Conservation (phyloP, 2,797 vertebrate genomes). For the Rhadinocentrus ornatus region DNA sequence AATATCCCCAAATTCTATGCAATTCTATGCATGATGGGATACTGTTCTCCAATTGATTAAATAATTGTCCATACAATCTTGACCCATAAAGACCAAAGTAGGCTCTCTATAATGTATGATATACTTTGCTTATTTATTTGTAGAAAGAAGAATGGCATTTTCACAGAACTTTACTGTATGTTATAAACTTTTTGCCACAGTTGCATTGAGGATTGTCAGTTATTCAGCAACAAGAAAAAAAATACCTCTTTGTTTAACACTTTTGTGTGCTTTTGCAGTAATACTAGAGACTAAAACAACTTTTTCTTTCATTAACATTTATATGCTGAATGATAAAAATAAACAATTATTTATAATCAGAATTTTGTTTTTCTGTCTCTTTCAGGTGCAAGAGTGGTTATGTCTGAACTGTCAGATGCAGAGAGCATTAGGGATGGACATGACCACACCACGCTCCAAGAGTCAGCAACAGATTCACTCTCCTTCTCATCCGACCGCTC, state of each 20-base stretch:
- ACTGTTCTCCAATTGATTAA: not conserved
- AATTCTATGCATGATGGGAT: not conserved
- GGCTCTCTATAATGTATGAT: too few species aligned
- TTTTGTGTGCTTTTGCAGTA: not conserved
- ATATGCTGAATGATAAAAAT: not conserved
- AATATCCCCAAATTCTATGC: not conserved
- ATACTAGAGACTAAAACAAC: not conserved
- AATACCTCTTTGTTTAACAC: too few species aligned
- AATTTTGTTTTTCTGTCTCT: slow-evolving; percentile 28
- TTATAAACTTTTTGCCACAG: too few species aligned
- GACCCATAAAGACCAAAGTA: too few species aligned
- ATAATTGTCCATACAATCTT: not conserved
- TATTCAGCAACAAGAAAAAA: too few species aligned
- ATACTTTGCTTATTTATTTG: too few species aligned
- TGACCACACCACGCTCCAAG: slow-evolving; percentile 97
- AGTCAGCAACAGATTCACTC: slow-evolving; percentile 98
- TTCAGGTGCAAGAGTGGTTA: slow-evolving; percentile 97
- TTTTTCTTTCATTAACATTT: not conserved
- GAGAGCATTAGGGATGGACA: slow-evolving; percentile 97
- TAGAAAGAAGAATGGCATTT: too few species aligned
- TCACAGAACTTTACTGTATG: too few species aligned
- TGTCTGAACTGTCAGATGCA: slow-evolving; percentile 99
- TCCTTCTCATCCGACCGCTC: slow-evolving; percentile 90
- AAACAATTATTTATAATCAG: not conserved
- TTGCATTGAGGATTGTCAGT: too few species aligned